A percentile compares a stretch with the other conserved stretches of the same genome.
These are phyloP conservation scores for Mus musculus DNA, from an alignment of 2,113 vertebrate genomes.

Conservation along the genomic window GRCm39 chr19:13629001-13629500, in stretches of 20 bases:
- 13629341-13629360: neutral
- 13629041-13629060: neutral
- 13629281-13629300: neutral
- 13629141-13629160: neutral
- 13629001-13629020: neutral
- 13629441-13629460: neutral
- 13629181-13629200: neutral
- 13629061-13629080: neutral
- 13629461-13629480: neutral
- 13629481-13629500: neutral
- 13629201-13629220: neutral
- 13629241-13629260: neutral
- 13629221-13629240: neutral
- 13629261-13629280: neutral
- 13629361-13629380: neutral
- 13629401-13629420: neutral
- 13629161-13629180: neutral
- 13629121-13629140: neutral
- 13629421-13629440: neutral
- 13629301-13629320: neutral
- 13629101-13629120: neutral
- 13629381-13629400: neutral
- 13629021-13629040: conserved; percentile 5
- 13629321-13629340: neutral
- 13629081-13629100: neutral